phyloP scores from a whole-genome alignment of 2,888 invertebrate species.

The Lithophane socia region DNA sequence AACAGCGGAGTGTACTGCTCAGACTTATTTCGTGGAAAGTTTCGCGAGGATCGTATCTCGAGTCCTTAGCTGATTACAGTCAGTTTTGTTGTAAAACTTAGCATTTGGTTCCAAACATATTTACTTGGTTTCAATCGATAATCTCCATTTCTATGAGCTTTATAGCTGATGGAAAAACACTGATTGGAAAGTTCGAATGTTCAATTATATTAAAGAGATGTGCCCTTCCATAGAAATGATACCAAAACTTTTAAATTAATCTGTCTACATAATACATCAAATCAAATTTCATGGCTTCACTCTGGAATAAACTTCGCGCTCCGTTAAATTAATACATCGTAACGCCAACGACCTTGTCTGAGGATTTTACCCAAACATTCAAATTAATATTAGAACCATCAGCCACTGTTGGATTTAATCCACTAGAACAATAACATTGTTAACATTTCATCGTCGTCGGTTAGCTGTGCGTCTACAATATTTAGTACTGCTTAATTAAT shows the following conservation, averaged over 20 bases:
- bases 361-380: constrained; percentile 83
- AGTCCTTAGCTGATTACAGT: constrained; percentile 73
- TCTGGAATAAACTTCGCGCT: constrained; percentile 74
- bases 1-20: constrained; percentile 63
- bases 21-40: constrained; percentile 70
- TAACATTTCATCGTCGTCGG: constrained; percentile 86
- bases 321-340: constrained; percentile 81
- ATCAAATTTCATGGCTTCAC: constrained; percentile 74
- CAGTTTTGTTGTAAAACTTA: constrained; percentile 72
- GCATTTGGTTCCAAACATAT: constrained; percentile 66
- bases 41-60: constrained; percentile 66
- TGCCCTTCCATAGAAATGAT: constrained; percentile 49
- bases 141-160: constrained; percentile 34
- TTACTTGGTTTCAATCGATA: constrained; percentile 64
- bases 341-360: constrained; percentile 78
- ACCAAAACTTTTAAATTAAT: constrained; percentile 69
- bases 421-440: constrained; percentile 87
- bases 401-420: constrained; percentile 83
- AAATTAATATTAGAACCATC: constrained; percentile 84
- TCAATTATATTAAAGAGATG: constrained; percentile 29
- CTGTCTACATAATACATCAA: constrained; percentile 70
- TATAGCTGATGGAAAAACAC: constrained; percentile 33
- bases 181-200: constrained; percentile 19
- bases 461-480: constrained; percentile 81
- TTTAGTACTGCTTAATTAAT: constrained; percentile 86